Conservation (phyloP, 2,113 vertebrate species). For the Heliornis fulica region DNA sequence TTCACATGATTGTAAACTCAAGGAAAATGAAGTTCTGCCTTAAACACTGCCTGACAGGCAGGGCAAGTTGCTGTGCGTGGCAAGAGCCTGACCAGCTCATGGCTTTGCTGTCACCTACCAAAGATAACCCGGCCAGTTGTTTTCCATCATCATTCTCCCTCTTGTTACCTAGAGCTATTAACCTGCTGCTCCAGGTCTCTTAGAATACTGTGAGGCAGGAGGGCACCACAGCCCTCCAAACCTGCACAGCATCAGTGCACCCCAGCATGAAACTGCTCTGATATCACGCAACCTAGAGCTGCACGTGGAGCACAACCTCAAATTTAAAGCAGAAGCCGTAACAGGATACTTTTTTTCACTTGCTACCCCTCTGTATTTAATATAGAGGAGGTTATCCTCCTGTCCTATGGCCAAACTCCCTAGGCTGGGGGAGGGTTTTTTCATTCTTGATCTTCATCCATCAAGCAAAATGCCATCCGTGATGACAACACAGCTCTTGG, state of each 20-base stretch:
- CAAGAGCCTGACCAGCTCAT: not conserved
- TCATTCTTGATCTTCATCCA: not conserved
- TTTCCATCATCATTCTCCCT: not conserved
- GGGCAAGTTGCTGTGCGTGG: not conserved
- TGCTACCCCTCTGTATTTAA: not conserved
- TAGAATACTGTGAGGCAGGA: not conserved
- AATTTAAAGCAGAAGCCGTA: slow-evolving; percentile 10
- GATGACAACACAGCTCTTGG: not conserved
- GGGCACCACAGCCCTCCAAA: not conserved
- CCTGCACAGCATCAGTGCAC: not conserved
- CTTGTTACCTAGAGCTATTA: not conserved
- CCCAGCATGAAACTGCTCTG: not conserved
- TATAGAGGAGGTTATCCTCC: not conserved
- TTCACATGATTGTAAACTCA: not conserved
- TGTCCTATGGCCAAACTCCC: not conserved
- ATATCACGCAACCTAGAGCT: slow-evolving; percentile 6
- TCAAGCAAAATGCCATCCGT: not conserved
- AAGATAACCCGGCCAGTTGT: not conserved
- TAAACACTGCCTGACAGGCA: not conserved
- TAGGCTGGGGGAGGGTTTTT: not conserved
- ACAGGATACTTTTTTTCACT: not conserved
- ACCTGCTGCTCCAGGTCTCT: not conserved
- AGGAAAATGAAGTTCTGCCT: not conserved
- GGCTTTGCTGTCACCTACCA: not conserved
- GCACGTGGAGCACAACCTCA: not conserved